These are phyloP conservation scores for Pandion haliaetus DNA, from an alignment of 2,113 vertebrate species.

Conservation along the genomic window DNA sequence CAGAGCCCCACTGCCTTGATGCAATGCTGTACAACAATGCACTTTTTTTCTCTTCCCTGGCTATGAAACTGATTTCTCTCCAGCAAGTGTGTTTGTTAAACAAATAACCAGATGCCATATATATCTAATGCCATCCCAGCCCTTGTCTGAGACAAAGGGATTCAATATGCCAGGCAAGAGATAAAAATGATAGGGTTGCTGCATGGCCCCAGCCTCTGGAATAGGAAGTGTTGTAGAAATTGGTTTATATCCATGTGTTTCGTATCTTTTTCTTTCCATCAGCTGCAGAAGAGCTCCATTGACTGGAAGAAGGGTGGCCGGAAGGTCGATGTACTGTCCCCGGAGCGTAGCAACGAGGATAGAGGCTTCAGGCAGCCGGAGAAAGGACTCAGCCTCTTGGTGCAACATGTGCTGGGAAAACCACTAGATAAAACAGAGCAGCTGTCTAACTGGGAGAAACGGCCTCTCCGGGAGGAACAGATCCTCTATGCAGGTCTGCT, in stretches of 20 bases:
- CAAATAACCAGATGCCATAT: not conserved
- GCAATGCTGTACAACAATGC: not conserved
- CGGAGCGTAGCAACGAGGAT: not conserved
- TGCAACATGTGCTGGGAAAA: slow-evolving; percentile 82
- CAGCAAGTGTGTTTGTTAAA: slow-evolving; percentile 26
- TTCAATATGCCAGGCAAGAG: not conserved
- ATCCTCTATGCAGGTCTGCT: slow-evolving; percentile 83
- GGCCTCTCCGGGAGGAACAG: slow-evolving; percentile 82
- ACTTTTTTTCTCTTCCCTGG: not conserved
- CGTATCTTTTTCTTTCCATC: not conserved
- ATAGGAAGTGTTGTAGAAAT: not conserved
- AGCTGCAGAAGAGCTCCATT: slow-evolving; percentile 39
- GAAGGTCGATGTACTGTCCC: not conserved
- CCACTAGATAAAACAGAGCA: slow-evolving; percentile 87
- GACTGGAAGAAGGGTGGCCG: not conserved
- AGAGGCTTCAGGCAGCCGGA: slow-evolving; percentile 35
- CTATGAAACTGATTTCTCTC: not conserved
- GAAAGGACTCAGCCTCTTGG: slow-evolving; percentile 86
- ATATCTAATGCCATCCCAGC: not conserved
- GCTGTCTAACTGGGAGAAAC: slow-evolving; percentile 89
- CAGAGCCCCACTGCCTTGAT: not conserved
- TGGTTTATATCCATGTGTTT: not conserved
- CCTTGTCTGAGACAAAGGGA: not conserved
- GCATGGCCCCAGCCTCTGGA: not conserved
- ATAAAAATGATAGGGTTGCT: not conserved